Conservation (phyloP, 2,797 vertebrate genomes). For the Glyptemys insculpta region DNA sequence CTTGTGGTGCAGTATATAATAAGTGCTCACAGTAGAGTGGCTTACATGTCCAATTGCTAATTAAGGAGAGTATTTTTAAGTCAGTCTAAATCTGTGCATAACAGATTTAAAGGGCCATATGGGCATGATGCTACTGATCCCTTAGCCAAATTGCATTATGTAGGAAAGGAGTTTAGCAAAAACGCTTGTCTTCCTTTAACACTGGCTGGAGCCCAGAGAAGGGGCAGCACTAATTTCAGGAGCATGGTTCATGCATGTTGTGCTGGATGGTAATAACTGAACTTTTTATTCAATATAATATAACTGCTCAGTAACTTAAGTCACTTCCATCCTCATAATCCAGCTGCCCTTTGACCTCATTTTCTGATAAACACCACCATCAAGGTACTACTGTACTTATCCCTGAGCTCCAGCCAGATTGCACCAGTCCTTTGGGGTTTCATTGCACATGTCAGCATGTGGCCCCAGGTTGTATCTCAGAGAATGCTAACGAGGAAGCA, state of each 20-base stretch:
- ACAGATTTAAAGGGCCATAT: background rate
- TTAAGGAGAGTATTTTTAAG: background rate
- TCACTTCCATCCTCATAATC: background rate
- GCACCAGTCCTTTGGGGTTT: background rate
- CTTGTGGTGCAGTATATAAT: rapidly evolving
- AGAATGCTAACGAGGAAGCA: background rate
- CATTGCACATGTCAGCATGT: background rate
- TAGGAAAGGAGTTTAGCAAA: conserved; percentile 10
- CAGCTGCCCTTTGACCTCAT: background rate
- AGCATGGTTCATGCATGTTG: no score
- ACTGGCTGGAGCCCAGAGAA: background rate
- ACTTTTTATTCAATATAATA: background rate
- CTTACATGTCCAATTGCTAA: background rate
- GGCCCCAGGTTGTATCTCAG: background rate
- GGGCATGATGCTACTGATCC: background rate
- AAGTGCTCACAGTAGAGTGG: background rate
- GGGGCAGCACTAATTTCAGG: background rate
- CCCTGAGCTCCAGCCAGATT: background rate
- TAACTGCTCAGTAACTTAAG: background rate
- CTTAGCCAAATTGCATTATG: background rate
- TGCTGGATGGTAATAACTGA: background rate
- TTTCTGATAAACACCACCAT: background rate
- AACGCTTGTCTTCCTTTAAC: background rate
- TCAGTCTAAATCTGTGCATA: background rate
- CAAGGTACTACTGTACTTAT: background rate